Percentiles rank a stretch among this genome's conserved stretches.
Evolutionary conservation across 2,113 vertebrate species (phyloP).

Genomic region (Oophaga pumilio): DNA sequence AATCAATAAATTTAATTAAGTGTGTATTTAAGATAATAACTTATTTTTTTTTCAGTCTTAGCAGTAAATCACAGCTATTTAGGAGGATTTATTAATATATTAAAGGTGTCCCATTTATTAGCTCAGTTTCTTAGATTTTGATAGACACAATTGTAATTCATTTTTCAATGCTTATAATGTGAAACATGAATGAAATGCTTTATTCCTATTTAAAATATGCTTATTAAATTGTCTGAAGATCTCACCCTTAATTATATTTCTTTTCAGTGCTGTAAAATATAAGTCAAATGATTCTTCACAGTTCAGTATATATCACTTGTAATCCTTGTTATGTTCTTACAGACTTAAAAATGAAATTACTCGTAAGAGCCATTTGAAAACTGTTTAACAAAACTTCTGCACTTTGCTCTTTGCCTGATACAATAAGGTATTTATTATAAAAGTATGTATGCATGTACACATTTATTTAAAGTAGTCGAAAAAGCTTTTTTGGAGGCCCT

Average conservation of each 20-base stretch:
- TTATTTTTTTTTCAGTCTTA: background rate
- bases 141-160: slow-evolving; percentile 22
- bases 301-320: slow-evolving; percentile 35
- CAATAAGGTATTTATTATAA: background rate
- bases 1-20: background rate
- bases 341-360: slow-evolving; percentile 13
- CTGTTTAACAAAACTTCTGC: background rate
- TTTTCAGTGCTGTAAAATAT: slow-evolving; percentile 2
- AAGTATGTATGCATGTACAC: too few relatives aligned
- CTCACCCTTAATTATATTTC: slow-evolving; percentile 44
- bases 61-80: background rate
- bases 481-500: too few relatives aligned
- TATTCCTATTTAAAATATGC: slow-evolving; percentile 6
- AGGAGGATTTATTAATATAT: slow-evolving; percentile 1
- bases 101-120: slow-evolving; percentile 14
- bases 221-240: slow-evolving; percentile 36
- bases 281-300: slow-evolving; percentile 25
- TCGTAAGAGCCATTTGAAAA: slow-evolving; percentile 4
- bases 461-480: too few relatives aligned
- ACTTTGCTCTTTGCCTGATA: background rate
- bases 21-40: background rate
- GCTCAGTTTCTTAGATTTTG: background rate
- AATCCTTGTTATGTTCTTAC: background rate
- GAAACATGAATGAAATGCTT: slow-evolving; percentile 21
- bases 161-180: background rate